Evolutionary conservation across 2,888 invertebrate species (phyloP).

Genomic region (Periphyllus acericola): DNA sequence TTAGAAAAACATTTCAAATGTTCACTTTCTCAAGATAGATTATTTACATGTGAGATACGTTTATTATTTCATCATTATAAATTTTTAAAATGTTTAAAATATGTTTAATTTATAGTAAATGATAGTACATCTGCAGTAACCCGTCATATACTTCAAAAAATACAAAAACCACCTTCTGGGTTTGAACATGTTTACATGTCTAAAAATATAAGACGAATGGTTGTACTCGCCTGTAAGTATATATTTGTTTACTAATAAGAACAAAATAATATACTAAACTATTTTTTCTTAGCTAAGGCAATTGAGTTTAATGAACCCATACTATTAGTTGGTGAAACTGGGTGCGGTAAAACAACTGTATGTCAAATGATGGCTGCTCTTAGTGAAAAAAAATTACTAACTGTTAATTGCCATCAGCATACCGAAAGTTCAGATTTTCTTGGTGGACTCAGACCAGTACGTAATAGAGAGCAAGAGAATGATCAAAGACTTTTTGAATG

Average conservation of each 20-base stretch:
- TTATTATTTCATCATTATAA: slow-evolving; percentile 14
- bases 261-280: not conserved
- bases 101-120: slow-evolving; percentile 65
- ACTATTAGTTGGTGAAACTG: slow-evolving; percentile 95
- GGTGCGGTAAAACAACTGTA: slow-evolving; percentile 96
- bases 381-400: slow-evolving; percentile 75
- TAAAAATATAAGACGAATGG: slow-evolving; percentile 81
- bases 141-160: slow-evolving; percentile 74
- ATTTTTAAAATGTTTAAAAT: not conserved
- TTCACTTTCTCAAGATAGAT: slow-evolving; percentile 75
- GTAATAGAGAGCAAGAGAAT: slow-evolving; percentile 70
- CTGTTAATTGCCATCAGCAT: slow-evolving; percentile 98
- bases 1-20: slow-evolving; percentile 83
- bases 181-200: slow-evolving; percentile 95
- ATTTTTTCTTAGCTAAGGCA: slow-evolving; percentile 75
- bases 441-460: slow-evolving; percentile 91
- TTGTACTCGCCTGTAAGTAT: slow-evolving; percentile 70
- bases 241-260: not conserved
- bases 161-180: slow-evolving; percentile 71
- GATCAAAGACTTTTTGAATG: slow-evolving; percentile 83
- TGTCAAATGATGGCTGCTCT: slow-evolving; percentile 87
- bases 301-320: slow-evolving; percentile 93
- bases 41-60: slow-evolving; percentile 74
- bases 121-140: slow-evolving; percentile 80
- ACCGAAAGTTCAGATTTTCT: slow-evolving; percentile 98